Evolutionary conservation across 64 coral and sea anemone genomes (phyloP), one percentile per base, ranked within the genome.

Genomic region (Montipora cactus): DNA sequence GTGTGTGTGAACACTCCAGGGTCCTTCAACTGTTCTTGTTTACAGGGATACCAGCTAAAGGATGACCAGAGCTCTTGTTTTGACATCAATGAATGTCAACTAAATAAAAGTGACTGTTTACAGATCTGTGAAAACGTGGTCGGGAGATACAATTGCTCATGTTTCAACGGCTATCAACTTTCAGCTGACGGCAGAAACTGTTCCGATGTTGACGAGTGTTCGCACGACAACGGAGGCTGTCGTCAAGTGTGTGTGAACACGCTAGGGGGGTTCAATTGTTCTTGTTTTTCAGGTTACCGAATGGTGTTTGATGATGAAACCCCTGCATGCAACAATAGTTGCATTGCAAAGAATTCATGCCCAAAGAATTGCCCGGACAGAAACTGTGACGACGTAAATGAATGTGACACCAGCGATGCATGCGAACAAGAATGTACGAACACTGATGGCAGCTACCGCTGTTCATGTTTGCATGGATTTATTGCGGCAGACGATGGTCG

Each of bases 21-120:
- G 20, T 57, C 25, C 7, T 97, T 81, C 69, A 53, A 46, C 66
- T 97, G 95, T 45, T 71, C 77, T 25, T 97, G 95, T 76, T 73
- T 62, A 74, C 46, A 70, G 4, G 95, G 95, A 1, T 79, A 92
- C 77, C 50, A 82, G 49, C 66, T 89, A 10, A 37, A 79, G 28
- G 9, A 7, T 8, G 75, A 92, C 52, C 67, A 95, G 23, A 59
- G 21, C 1, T 87, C 83, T 48, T 97, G 95, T 77, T 25, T 64
- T 67, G 95, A 97, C 58, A 74, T 97, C 37, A 71, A 97, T 69
- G 95, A 97, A 84, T 97, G 95, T 77, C 13, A 22, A 5, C 5
- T 44, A 3, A 25, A 92, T 16, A 80, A 75, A 49, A 55, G 57
- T 15, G 87, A 81, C 18, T 97, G 95, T 77, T 66, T 70, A 15